Percentiles rank a stretch among this genome's conserved stretches.
These are phyloP conservation scores for Perccottus glenii DNA, from an alignment of 2,113 vertebrate genomes.

Conservation along the genomic window DNA sequence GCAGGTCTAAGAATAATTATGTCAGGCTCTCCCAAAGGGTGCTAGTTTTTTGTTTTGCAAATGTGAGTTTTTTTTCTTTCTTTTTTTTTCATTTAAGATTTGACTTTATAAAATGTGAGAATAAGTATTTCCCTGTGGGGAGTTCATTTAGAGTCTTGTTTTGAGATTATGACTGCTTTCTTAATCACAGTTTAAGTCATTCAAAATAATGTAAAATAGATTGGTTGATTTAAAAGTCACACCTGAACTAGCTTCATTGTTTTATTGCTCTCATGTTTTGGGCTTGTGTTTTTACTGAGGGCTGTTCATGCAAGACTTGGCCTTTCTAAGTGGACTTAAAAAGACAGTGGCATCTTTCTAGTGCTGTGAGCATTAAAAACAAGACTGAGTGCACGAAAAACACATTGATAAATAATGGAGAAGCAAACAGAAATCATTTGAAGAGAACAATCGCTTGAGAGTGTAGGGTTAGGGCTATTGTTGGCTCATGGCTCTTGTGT, in stretches of 20 bases:
- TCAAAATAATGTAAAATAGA: no score
- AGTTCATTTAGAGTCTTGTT: constrained; percentile 31
- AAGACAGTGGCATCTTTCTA: constrained; percentile 30
- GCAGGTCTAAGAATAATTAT: constrained; percentile 38
- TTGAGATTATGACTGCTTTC: constrained; percentile 1
- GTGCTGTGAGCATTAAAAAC: constrained; percentile 31
- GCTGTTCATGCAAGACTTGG: constrained; percentile 21
- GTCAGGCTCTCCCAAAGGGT: constrained; percentile 11
- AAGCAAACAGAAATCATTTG: constrained; percentile 44
- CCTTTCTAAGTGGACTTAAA: constrained; percentile 35
- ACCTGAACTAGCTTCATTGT: no score
- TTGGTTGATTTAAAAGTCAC: no score
- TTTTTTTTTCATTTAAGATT: background rate
- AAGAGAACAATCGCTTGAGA: constrained; percentile 39
- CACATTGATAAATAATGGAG: constrained; percentile 62
- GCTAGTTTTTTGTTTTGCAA: constrained; percentile 19
- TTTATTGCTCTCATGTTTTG: background rate
- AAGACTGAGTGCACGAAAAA: constrained; percentile 40
- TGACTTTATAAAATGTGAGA: constrained; percentile 28
- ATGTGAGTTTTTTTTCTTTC: background rate
- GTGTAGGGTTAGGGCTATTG: background rate
- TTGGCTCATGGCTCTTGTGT: constrained; percentile 3
- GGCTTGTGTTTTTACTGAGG: constrained; percentile 10
- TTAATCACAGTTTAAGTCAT: constrained; percentile 2
- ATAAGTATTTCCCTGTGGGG: constrained; percentile 29